phyloP scores from a whole-genome alignment of 2,888 invertebrate species.

The Acleris laterana region DNA sequence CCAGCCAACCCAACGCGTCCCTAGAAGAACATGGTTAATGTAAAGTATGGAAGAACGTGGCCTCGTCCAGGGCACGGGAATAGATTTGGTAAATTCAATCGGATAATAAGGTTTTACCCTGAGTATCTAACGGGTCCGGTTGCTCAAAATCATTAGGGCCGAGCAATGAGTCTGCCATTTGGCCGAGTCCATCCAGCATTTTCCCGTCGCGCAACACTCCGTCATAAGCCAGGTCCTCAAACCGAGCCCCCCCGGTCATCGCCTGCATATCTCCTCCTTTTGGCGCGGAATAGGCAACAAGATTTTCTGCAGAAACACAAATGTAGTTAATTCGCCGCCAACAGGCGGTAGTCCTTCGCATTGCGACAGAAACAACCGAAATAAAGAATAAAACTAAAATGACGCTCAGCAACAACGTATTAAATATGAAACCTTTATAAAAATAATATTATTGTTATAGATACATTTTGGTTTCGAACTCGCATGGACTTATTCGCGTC shows the following conservation, averaged over 20 bases:
- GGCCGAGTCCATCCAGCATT: constrained; percentile 90
- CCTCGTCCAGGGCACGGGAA: too few relatives aligned
- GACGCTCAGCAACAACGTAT: background rate
- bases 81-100: background rate
- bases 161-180: constrained; percentile 90
- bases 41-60: too few relatives aligned
- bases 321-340: constrained; percentile 58
- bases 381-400: background rate
- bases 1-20: constrained; percentile 95
- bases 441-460: too few relatives aligned
- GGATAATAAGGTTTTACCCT: constrained; percentile 65
- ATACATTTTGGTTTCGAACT: constrained; percentile 22
- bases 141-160: constrained; percentile 88
- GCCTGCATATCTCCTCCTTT: constrained; percentile 86
- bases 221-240: constrained; percentile 93
- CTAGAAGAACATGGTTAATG: constrained; percentile 55
- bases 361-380: constrained; percentile 41
- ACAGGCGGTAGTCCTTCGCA: constrained; percentile 52
- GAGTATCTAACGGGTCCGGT: constrained; percentile 83
- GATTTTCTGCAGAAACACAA: constrained; percentile 83
- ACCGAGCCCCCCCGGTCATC: constrained; percentile 87
- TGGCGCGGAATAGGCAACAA: constrained; percentile 88
- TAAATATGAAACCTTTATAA: background rate
- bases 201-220: constrained; percentile 84
- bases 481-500: constrained; percentile 53